phyloP scores from a whole-genome alignment of 2,888 invertebrate genomes.

The Cerceris ruficornis region DNA sequence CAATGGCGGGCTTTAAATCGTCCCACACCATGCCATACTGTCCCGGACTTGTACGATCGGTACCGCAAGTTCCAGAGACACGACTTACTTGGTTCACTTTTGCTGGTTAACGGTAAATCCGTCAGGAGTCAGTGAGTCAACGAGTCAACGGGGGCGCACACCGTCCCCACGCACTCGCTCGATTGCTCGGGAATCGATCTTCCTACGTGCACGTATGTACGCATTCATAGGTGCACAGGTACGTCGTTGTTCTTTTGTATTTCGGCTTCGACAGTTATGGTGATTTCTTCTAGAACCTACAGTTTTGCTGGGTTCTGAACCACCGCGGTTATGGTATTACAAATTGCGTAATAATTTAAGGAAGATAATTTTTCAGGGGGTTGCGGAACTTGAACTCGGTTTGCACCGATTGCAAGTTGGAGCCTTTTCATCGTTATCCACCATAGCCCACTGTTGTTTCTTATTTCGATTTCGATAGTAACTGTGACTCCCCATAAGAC shows the following conservation, averaged over 20 bases:
- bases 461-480: too few relatives aligned
- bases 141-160: slow-evolving; percentile 71
- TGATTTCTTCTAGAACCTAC: too few relatives aligned
- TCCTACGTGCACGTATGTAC: slow-evolving; percentile 34
- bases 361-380: too few relatives aligned
- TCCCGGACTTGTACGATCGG: slow-evolving; percentile 59
- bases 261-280: neutral
- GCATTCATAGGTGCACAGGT: neutral
- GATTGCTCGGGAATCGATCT: slow-evolving; percentile 66
- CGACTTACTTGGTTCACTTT: slow-evolving; percentile 78
- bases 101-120: slow-evolving; percentile 79
- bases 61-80: slow-evolving; percentile 80
- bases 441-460: too few relatives aligned
- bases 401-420: too few relatives aligned
- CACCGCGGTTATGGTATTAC: too few relatives aligned
- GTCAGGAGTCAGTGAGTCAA: slow-evolving; percentile 79
- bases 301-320: too few relatives aligned
- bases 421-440: too few relatives aligned
- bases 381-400: too few relatives aligned
- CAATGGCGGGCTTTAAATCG: slow-evolving; percentile 58
- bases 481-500: too few relatives aligned
- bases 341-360: too few relatives aligned
- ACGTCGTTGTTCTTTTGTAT: neutral
- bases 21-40: slow-evolving; percentile 47
- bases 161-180: slow-evolving; percentile 60